Base-by-base conservation (phyloP, 2,888 invertebrate species). In the Pollenia labialis region DNA sequence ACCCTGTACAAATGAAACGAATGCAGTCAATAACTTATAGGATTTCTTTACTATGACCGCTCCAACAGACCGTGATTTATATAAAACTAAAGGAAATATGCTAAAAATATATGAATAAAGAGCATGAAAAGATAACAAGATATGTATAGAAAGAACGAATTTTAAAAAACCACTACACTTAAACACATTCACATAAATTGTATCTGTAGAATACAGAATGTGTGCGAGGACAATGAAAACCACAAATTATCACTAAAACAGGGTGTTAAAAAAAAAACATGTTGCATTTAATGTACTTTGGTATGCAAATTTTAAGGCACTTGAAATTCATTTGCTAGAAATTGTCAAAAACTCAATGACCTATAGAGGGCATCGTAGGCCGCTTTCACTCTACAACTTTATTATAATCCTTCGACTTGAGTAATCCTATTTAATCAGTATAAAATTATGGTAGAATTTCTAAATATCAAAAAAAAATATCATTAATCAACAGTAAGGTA, bases 131-230 rank as follows among this genome's bases (percentile, higher is more conserved):
- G 18, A 68, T 54, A 50, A 69, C 12, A 52, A 52, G 48, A 76
- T 54, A 54, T 54, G 16, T n/a, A 40, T 23, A 44, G 23, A 40
- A 42, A 58, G n/a, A 40, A 76, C 50, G 16, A 32, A 32, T 8
- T 62, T 50, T 32, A 16, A 18, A 84, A 85, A 75, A 80, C 85
- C 85, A 56, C 75, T 69, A 48, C 32, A 80, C 75, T 62, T 75
- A n/a, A 60, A 71, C 46, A 42, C 62, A 76, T 60, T 40, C 52
- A 50, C 50, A 68, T 46, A 68, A 68, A 50, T 52, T 8, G 4
- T 12, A 64, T 12, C 40, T 48, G 1, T 52, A 46, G 16, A 60
- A 60, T 46, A 48, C 32, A 62, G 42, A 54, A 75, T 52, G 16
- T 50, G 52, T 54, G 23, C 14, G 23, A 40, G 18, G 40, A 62